Percentiles rank a stretch among this genome's conserved stretches.
Evolutionary conservation across 1,140 invertebrate species (phyloP).

Genomic region (Euschistus heros): DNA sequence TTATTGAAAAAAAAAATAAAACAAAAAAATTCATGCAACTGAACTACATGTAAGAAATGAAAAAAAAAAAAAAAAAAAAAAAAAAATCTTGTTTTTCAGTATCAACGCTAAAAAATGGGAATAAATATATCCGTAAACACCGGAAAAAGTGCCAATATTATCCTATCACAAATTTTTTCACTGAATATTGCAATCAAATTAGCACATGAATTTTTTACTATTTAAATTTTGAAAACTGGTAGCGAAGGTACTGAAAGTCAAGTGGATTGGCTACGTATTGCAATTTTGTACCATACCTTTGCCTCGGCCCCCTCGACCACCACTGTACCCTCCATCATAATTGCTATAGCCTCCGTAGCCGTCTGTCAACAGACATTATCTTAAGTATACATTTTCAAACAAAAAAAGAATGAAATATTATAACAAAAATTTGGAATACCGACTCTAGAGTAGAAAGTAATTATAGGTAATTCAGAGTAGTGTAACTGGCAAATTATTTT

Average conservation of each 20-base stretch:
- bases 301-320: conserved; percentile 60
- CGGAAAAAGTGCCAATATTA: too few species aligned
- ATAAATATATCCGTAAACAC: too few species aligned
- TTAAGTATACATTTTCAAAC: too few species aligned
- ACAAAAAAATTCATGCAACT: conserved; percentile 19
- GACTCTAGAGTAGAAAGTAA: conserved; percentile 1
- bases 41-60: conserved; percentile 23
- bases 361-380: conserved; percentile 43
- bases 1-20: conserved; percentile 4
- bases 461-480: too few species aligned
- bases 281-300: conserved; percentile 50
- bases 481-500: too few species aligned
- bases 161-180: too few species aligned
- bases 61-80: conserved; percentile 23
- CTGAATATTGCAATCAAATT: too few species aligned
- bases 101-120: not conserved
- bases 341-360: conserved; percentile 59
- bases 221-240: too few species aligned
- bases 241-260: conserved; percentile 19
- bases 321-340: conserved; percentile 69
- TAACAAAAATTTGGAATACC: not conserved
- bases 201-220: too few species aligned
- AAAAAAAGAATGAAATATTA: conserved; percentile 30
- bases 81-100: conserved; percentile 13
- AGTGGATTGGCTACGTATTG: conserved; percentile 5